Evolutionary conservation across 2,888 invertebrate genomes (phyloP).

Genomic region (Copidosoma aretas): DNA sequence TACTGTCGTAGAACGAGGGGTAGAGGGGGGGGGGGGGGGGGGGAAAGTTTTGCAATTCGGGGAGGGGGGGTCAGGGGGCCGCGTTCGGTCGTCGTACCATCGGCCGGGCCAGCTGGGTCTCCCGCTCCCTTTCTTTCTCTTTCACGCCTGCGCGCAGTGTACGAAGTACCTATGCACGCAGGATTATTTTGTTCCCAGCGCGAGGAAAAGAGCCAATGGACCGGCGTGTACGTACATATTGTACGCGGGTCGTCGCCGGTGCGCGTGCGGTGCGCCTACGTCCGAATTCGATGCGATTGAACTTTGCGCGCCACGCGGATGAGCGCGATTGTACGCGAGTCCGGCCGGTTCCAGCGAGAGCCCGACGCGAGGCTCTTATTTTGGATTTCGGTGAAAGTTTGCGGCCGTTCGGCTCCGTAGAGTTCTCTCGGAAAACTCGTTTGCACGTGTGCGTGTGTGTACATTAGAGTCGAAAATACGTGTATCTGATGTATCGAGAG

Average conservation of each 20-base stretch:
- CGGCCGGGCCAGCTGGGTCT: background rate
- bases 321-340: too few relatives aligned
- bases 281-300: too few relatives aligned
- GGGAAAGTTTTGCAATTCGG: conserved; percentile 27
- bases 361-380: too few relatives aligned
- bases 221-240: background rate
- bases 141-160: background rate
- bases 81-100: conserved; percentile 14
- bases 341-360: too few relatives aligned
- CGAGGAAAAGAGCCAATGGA: background rate
- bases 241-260: background rate
- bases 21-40: background rate
- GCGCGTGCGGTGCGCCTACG: background rate
- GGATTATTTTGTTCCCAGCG: background rate
- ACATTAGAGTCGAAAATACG: too few relatives aligned
- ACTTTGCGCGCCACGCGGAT: too few relatives aligned
- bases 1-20: conserved; percentile 6
- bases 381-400: too few relatives aligned
- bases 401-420: too few relatives aligned
- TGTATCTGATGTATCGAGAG: too few relatives aligned
- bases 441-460: too few relatives aligned
- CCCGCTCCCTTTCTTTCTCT: background rate
- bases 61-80: background rate
- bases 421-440: too few relatives aligned
- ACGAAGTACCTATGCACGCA: background rate